Evolutionary conservation across 2,888 invertebrate species (phyloP).

Genomic region (Drosophila nigricruria): DNA sequence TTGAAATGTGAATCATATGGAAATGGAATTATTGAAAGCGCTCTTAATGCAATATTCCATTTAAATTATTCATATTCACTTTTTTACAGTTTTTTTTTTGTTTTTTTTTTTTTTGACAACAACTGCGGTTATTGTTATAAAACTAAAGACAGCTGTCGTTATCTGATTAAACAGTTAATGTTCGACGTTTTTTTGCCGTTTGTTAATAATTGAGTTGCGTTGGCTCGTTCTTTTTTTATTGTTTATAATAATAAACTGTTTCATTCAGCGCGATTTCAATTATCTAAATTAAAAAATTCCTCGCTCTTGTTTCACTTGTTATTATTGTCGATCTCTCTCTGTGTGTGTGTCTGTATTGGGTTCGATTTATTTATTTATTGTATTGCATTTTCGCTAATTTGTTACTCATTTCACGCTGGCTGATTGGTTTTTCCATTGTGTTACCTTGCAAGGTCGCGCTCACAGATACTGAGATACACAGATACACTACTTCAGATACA

Average conservation of each 20-base stretch:
- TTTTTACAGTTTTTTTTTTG: not conserved
- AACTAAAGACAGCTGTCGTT: constrained; percentile 37
- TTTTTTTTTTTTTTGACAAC: constrained; percentile 5
- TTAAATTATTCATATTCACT: constrained; percentile 33
- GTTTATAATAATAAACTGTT: constrained; percentile 41
- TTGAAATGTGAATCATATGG: constrained; percentile 36
- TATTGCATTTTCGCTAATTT: constrained; percentile 68
- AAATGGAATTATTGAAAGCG: constrained; percentile 37
- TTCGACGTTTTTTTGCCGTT: constrained; percentile 8
- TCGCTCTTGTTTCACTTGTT: constrained; percentile 52
- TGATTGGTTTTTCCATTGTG: constrained; percentile 67
- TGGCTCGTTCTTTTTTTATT: constrained; percentile 25
- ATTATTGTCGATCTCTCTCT: constrained; percentile 15
- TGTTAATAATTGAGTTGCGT: constrained; percentile 51
- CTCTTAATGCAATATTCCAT: constrained; percentile 29
- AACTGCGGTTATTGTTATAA: constrained; percentile 18
- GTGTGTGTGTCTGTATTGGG: constrained; percentile 3
- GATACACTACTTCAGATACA: constrained; percentile 13
- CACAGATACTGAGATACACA: constrained; percentile 41
- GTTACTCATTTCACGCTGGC: constrained; percentile 58
- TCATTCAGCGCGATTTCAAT: constrained; percentile 60
- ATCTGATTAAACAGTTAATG: constrained; percentile 61
- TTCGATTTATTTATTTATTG: constrained; percentile 53
- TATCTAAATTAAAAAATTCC: constrained; percentile 79
- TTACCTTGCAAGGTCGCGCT: constrained; percentile 56